Evolutionary conservation across 2,113 vertebrate species (phyloP).

Genomic region (Amphiprion ocellaris): DNA sequence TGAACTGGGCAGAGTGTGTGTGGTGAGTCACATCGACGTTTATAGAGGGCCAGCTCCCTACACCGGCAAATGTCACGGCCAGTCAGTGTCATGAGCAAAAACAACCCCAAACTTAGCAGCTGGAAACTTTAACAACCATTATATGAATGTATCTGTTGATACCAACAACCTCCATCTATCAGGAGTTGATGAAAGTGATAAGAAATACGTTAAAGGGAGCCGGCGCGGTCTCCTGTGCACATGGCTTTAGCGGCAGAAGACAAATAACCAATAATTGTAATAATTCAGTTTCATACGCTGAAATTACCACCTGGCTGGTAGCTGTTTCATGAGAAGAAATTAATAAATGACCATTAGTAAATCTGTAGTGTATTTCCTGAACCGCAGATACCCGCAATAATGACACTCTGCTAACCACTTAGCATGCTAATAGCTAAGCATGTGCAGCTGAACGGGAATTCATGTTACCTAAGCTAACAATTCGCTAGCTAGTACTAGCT

Average conservation of each 20-base stretch:
- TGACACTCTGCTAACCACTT: conserved; percentile 49
- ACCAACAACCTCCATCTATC: background rate
- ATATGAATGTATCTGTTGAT: rapidly evolving
- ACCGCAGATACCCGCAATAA: background rate
- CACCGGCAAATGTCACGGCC: conserved; percentile 1
- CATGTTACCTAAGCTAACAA: conserved; percentile 35
- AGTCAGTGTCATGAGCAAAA: background rate
- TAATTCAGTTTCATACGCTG: too few relatives aligned
- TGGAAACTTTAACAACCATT: background rate
- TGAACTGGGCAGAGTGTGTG: background rate
- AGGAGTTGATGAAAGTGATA: background rate
- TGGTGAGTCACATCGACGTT: conserved; percentile 50
- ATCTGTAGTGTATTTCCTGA: background rate
- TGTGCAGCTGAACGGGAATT: conserved; percentile 37
- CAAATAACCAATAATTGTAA: background rate
- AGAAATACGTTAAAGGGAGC: background rate
- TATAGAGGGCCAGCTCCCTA: conserved; percentile 9
- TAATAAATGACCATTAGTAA: background rate
- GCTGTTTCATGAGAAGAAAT: too few relatives aligned
- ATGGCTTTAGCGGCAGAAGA: conserved; percentile 19
- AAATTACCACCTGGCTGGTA: too few relatives aligned
- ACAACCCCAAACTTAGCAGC: rapidly evolving
- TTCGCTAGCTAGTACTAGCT: conserved; percentile 36
- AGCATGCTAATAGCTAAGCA: conserved; percentile 72
- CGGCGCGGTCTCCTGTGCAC: conserved; percentile 29